Evolutionary conservation across 2,797 vertebrate species (phyloP).

Genomic region (Schizothorax lantsangensis): DNA sequence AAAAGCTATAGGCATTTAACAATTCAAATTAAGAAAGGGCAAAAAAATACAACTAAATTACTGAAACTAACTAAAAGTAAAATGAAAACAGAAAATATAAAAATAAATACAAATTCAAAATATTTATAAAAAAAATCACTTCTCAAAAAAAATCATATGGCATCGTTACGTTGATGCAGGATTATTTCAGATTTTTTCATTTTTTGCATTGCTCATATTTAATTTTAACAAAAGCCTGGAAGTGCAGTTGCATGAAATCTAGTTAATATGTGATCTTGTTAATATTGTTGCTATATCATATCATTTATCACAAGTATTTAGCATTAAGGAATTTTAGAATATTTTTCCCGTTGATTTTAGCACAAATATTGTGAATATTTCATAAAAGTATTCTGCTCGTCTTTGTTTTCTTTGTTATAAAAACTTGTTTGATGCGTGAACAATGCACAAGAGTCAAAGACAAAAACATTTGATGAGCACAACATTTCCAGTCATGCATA

Average conservation of each 20-base stretch:
- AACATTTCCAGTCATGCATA: slow-evolving; percentile 33
- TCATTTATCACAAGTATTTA: not conserved
- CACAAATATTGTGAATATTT: not conserved
- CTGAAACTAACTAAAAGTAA: too few species aligned
- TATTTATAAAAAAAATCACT: too few species aligned
- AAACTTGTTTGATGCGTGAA: not conserved
- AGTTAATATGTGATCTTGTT: not conserved
- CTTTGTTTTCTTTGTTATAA: not conserved
- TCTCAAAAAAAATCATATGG: too few species aligned
- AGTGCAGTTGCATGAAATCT: not conserved
- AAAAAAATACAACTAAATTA: too few species aligned
- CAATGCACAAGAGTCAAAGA: slow-evolving; percentile 10
- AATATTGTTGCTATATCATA: not conserved
- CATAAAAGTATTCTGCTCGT: not conserved
- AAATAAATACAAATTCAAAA: too few species aligned
- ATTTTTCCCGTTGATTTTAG: not conserved
- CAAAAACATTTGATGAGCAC: not conserved
- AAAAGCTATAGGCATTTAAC: not conserved
- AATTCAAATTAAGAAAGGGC: too few species aligned
- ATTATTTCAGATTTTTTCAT: too few species aligned
- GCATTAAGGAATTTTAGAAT: not conserved
- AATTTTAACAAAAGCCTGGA: not conserved
- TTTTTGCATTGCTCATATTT: too few species aligned
- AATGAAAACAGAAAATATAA: too few species aligned
- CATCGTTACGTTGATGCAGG: too few species aligned